A percentile compares a stretch with the other conserved stretches of the same genome.
Evolutionary conservation across 2,113 vertebrate species (phyloP).

Genomic region (Spermophilus dauricus): DNA sequence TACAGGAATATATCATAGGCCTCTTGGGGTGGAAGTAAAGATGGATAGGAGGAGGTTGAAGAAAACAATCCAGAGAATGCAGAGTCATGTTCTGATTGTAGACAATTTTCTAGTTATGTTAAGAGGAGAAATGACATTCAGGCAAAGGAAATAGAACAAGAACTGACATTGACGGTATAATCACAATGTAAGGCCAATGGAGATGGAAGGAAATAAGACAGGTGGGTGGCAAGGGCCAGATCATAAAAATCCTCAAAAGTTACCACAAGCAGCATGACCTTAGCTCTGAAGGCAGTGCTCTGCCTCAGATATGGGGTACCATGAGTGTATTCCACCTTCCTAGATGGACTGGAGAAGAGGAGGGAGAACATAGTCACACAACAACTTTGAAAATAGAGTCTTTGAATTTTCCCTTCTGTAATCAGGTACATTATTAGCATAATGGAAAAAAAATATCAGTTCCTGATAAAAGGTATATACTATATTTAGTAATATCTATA

Average conservation of each 20-base stretch:
- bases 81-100: not conserved
- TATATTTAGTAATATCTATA: not conserved
- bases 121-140: not conserved
- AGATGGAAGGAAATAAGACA: not conserved
- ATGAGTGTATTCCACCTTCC: not conserved
- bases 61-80: not conserved
- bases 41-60: not conserved
- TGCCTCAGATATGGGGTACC: not conserved
- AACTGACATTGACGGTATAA: not conserved
- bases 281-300: not conserved
- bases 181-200: not conserved
- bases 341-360: not conserved
- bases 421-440: not conserved
- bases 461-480: not conserved
- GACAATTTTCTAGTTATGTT: not conserved
- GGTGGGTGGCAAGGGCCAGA: not conserved
- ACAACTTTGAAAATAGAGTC: not conserved
- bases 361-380: too few species aligned
- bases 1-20: not conserved
- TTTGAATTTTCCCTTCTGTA: not conserved
- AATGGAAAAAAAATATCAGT: not conserved
- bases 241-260: not conserved
- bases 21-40: not conserved
- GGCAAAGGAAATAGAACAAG: not conserved
- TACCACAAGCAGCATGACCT: not conserved